phyloP scores from a whole-genome alignment of 2,797 vertebrate genomes.

The Mareca penelope region DNA sequence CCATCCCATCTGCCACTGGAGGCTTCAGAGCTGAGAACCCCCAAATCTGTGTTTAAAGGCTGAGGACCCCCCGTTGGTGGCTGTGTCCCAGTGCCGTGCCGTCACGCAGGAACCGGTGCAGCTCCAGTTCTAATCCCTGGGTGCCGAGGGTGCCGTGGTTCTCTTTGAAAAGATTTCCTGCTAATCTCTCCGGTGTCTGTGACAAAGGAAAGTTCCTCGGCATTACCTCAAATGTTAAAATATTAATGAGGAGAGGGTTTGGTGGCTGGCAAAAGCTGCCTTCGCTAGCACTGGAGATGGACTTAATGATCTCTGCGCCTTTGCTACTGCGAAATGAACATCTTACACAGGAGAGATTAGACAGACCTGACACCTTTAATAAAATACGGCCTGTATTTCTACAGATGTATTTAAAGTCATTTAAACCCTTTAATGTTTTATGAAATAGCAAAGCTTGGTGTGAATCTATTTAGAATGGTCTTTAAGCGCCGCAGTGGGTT shows the following conservation, averaged over 20 bases:
- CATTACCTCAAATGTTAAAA: conserved; percentile 16
- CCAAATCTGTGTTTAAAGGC: neutral
- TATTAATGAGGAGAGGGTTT: conserved; percentile 46
- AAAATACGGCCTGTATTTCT: conserved; percentile 43
- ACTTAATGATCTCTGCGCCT: conserved; percentile 53
- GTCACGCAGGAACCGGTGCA: neutral
- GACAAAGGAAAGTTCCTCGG: conserved; percentile 29
- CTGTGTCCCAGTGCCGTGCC: neutral
- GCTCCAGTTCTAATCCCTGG: neutral
- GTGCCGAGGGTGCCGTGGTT: neutral
- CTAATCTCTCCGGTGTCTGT: conserved; percentile 18
- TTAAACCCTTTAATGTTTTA: conserved; percentile 60
- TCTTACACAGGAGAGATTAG: conserved; percentile 43
- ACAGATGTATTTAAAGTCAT: conserved; percentile 53
- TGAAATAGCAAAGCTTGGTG: conserved; percentile 52
- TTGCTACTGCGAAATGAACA: conserved; percentile 27
- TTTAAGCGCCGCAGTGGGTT: neutral
- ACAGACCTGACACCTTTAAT: conserved; percentile 49
- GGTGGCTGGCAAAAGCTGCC: conserved; percentile 13
- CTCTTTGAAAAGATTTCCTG: conserved; percentile 44
- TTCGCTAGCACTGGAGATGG: neutral
- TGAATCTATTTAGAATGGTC: conserved; percentile 33
- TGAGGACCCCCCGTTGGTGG: neutral
- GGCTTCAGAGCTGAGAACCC: neutral
- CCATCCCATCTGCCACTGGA: neutral